These are phyloP conservation scores for Momotus momota DNA, from an alignment of 2,797 vertebrate genomes.

Conservation along the genomic window DNA sequence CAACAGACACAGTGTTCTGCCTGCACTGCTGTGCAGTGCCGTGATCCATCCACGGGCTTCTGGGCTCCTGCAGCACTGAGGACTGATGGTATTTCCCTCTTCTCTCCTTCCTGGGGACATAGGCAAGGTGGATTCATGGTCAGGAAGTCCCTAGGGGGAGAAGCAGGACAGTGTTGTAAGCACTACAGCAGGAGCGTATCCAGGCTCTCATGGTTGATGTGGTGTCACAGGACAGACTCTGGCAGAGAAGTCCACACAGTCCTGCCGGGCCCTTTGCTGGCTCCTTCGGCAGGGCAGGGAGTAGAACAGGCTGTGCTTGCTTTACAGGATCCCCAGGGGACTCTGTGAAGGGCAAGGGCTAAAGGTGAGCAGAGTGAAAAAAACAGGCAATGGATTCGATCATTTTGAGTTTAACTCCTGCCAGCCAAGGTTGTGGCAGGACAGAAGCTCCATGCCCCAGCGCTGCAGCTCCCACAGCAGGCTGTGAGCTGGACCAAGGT, in stretches of 20 bases:
- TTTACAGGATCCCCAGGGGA: not conserved
- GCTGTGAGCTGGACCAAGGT: not conserved
- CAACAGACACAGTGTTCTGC: rapidly evolving
- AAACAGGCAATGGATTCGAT: not conserved
- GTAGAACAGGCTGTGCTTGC: not conserved
- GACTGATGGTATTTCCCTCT: not conserved
- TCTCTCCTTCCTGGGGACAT: not conserved
- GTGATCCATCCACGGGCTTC: not conserved
- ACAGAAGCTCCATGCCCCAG: not conserved
- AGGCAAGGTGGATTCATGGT: not conserved
- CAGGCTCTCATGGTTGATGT: not conserved
- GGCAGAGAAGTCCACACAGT: rapidly evolving
- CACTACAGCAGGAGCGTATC: not conserved
- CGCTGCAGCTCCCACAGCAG: not conserved
- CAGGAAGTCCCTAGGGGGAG: not conserved
- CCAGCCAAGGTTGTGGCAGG: not conserved
- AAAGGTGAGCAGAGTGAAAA: not conserved
- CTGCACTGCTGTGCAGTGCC: not conserved
- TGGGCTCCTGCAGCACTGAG: not conserved
- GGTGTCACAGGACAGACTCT: not conserved
- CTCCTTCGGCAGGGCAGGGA: not conserved
- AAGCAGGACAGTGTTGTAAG: not conserved
- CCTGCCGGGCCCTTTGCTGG: not conserved
- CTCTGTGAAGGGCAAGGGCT: not conserved
- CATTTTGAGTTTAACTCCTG: not conserved